These are phyloP conservation scores for Callocephalon fimbriatum DNA, from an alignment of 2,113 vertebrate genomes.

Conservation along the genomic window DNA sequence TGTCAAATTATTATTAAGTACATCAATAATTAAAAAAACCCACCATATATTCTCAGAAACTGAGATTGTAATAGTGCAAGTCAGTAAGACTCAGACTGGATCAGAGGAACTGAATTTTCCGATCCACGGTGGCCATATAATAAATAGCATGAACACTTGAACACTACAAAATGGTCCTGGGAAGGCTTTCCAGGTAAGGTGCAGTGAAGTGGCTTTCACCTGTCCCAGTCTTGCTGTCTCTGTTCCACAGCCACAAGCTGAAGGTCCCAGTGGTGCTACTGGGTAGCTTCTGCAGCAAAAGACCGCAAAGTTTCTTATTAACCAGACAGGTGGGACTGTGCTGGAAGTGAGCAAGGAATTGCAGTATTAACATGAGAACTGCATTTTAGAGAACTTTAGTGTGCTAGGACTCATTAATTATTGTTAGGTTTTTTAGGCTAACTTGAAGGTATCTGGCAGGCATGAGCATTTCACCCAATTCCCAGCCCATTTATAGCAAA, in stretches of 20 bases:
- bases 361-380: not conserved
- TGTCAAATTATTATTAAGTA: not conserved
- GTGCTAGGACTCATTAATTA: not conserved
- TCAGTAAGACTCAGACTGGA: not conserved
- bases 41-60: not conserved
- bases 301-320: not conserved
- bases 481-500: not conserved
- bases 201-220: not conserved
- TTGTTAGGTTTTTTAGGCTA: not conserved
- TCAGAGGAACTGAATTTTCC: not conserved
- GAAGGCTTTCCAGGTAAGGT: not conserved
- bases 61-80: not conserved
- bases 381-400: not conserved
- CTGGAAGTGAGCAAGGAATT: not conserved
- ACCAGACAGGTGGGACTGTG: not conserved
- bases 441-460: not conserved
- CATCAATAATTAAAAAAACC: not conserved
- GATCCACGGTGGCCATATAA: accelerated
- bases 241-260: not conserved
- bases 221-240: not conserved
- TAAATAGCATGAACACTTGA: not conserved
- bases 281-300: not conserved
- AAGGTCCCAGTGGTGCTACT: not conserved
- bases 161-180: not conserved
- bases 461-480: not conserved